Evolutionary conservation across 2,797 vertebrate genomes (phyloP), one percentile per base, ranked within the genome.

Genomic region (Falco rusticolus): DNA sequence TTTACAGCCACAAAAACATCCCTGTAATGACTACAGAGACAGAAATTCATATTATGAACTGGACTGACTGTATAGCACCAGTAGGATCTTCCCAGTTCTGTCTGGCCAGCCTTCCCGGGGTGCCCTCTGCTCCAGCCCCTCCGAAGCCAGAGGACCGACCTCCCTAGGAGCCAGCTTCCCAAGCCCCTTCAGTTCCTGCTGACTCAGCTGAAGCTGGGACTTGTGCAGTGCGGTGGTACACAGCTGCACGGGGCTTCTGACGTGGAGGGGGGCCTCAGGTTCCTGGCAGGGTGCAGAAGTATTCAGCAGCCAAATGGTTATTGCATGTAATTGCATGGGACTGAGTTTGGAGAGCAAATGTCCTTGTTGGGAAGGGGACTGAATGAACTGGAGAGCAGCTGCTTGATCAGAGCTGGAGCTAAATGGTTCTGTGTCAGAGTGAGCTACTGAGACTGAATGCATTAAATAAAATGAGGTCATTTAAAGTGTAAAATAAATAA

Each of bases 401-500:
- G 53, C 37, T 79, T 51, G 54, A 77, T 92, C 64, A 92, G 60
- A 90, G 15, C 39, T 63, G 66, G 82, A 93, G 64, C 51, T 65
- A 78, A 92, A 65, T 83, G 19, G n/a, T 68, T 87, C 75, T 92
- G 28, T 92, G 77, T 92, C 60, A 14, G 65, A 75, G 25, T 43
- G 34, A 94, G 60, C 50, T 84, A 57, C 54, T 68, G 84, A 89
- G 82, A 59, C 51, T 85, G 78, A 87, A 83, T 74, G 39, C 53
- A 71, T 91, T 93, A 87, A 91, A 81, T 77, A 80, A 92, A 96
- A 92, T 82, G 59, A 94, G 74, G 86, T 89, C 29, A 87, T 82
- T 90, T 92, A 37, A 90, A 91, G 57, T 93, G 69, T 85, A 89
- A 95, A 85, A 91, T 91, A 94, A 96, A 96, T 84, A 90, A 82